Evolutionary conservation across 1,140 invertebrate species (phyloP).

Genomic region (Diabrotica undecimpunctata): DNA sequence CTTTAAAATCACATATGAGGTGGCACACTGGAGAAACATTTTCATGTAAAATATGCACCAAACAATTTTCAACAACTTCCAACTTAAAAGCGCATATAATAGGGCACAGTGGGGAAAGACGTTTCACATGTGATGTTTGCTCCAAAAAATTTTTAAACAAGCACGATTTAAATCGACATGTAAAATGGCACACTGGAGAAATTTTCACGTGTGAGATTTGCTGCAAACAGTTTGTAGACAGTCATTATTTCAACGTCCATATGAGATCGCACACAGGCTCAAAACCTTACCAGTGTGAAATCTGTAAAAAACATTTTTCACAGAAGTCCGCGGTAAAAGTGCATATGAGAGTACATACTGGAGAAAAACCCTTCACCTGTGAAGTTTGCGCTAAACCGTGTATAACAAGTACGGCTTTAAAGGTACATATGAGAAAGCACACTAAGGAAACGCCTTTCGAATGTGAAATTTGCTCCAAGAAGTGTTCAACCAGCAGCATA

Average conservation of each 20-base stretch:
- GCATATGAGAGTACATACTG: conserved; percentile 70
- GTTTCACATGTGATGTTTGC: conserved; percentile 65
- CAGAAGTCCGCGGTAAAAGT: conserved; percentile 49
- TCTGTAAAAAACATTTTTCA: conserved; percentile 17
- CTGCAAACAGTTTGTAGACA: not conserved
- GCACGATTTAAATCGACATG: conserved; percentile 54
- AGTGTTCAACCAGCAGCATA: not conserved
- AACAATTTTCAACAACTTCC: too few relatives aligned
- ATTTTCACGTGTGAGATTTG: conserved; percentile 48
- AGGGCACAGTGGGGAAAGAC: conserved; percentile 69
- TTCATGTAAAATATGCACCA: too few relatives aligned
- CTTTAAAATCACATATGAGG: conserved; percentile 63
- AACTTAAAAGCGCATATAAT: too few relatives aligned
- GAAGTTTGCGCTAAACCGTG: conserved; percentile 60
- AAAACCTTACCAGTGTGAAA: conserved; percentile 35
- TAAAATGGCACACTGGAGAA: conserved; percentile 50
- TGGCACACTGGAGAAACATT: too few relatives aligned
- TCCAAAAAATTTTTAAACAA: conserved; percentile 58
- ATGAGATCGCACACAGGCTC: conserved; percentile 23
- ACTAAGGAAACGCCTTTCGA: conserved; percentile 53
- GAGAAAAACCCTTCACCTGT: conserved; percentile 69
- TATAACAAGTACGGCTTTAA: conserved; percentile 54
- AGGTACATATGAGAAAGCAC: conserved; percentile 50
- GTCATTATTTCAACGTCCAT: not conserved
- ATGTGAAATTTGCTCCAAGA: conserved; percentile 37